Percentiles rank a stretch among this genome's conserved stretches.
Evolutionary conservation across 2,888 invertebrate species (phyloP).

Genomic region (Drosophila austrosaltans): DNA sequence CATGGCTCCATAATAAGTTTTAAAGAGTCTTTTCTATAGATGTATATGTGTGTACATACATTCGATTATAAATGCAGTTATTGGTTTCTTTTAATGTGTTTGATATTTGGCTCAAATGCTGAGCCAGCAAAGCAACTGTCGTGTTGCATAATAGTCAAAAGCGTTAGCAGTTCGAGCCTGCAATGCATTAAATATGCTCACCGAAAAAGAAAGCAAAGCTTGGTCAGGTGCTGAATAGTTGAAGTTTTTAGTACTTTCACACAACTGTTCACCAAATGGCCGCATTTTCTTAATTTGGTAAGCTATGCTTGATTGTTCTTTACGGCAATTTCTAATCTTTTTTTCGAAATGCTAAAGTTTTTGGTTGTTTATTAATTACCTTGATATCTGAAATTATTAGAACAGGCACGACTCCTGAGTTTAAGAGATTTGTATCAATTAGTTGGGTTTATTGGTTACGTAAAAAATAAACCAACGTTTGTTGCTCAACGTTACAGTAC

Average conservation of each 20-base stretch:
- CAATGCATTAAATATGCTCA: conserved; percentile 33
- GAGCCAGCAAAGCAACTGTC: conserved; percentile 48
- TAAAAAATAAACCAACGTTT: not conserved
- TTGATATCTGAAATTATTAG: too few relatives aligned
- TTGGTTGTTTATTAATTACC: not conserved
- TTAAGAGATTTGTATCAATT: too few relatives aligned
- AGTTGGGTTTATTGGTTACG: too few relatives aligned
- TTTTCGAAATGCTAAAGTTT: not conserved
- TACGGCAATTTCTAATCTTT: not conserved
- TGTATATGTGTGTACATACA: not conserved
- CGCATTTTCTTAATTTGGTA: conserved; percentile 6
- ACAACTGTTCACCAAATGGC: conserved; percentile 39
- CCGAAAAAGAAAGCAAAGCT: conserved; percentile 11
- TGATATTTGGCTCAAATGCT: conserved; percentile 23
- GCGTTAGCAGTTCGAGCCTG: conserved; percentile 52
- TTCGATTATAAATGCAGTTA: conserved; percentile 18
- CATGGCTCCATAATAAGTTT: not conserved
- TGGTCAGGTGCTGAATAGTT: conserved; percentile 54
- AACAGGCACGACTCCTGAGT: too few relatives aligned
- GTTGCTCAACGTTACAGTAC: conserved; percentile 36
- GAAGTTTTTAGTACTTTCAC: conserved; percentile 62
- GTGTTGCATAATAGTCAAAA: conserved; percentile 67
- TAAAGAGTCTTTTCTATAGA: not conserved
- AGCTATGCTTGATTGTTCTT: too few relatives aligned
- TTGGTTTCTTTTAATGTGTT: conserved; percentile 24